Base-by-base conservation (phyloP, 2,888 invertebrate genomes). In the Hirtodrosophila alboralis region DNA sequence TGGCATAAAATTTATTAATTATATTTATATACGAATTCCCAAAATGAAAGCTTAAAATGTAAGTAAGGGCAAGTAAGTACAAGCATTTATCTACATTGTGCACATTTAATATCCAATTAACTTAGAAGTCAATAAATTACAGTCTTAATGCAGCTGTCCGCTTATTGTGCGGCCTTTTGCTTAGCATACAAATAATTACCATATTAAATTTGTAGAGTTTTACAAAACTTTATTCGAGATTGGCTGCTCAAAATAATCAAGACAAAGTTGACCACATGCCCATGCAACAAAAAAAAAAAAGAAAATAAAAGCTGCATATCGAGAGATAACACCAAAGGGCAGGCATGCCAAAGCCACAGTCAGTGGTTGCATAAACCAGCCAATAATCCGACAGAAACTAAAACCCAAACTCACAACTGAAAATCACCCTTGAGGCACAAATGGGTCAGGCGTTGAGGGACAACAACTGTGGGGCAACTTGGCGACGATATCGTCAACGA, bases 381-480 rank as follows among this genome's bases (percentile, higher is more conserved):
- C 84, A 79, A 79, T 79, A 79, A 84, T 79, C 84, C 66, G 62
- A 67, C 26, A 54, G 54, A 48, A 52, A 37, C 38, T 45, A 41
- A 64, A 64, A 57, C 37, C 43, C 12, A 28, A 58, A 27, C 34
- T 38, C 9, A 47, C 49, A n/a, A n/a, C n/a, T n/a, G n/a, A n/a
- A n/a, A n/a, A n/a, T n/a, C n/a, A n/a, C 58, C 38, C 9, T 40
- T 57, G 45, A n/a, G n/a, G n/a, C n/a, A 37, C 68, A 57, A 52
- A 34, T 51, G 37, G 54, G 52, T 34, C 56, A 60, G 53, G 49
- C 23, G 37, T 10, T 18, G 40, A 16, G 18, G 10, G 21, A 23
- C 36, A 48, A 43, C 43, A 62, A 66, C 30, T 67, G 58, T 49
- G 47, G 47, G 49, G 67, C 38, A 36, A 52, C 23, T 44, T 45